phyloP scores from a whole-genome alignment of 2,113 vertebrate genomes.

The Macrotis lagotis region DNA sequence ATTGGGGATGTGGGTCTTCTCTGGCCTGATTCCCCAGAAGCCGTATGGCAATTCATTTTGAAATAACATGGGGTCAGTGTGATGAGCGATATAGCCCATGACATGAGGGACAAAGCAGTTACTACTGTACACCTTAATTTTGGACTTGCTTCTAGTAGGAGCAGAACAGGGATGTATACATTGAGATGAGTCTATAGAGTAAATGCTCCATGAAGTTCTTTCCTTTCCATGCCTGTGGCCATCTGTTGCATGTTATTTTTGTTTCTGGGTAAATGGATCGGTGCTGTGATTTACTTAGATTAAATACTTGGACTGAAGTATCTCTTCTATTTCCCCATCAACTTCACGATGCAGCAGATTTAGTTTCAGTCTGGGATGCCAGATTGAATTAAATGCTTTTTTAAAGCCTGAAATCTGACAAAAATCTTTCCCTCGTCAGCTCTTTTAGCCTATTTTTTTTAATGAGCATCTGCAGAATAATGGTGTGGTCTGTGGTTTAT shows the following conservation, averaged over 20 bases:
- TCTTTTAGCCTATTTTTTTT: conserved; percentile 43
- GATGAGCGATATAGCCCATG: background rate
- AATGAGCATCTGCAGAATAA: conserved; percentile 58
- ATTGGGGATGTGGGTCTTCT: background rate
- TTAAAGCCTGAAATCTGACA: conserved; percentile 67
- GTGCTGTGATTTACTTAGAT: conserved; percentile 31
- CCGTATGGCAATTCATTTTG: background rate
- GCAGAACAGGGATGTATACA: conserved; percentile 10
- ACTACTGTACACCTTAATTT: background rate
- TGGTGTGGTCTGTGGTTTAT: conserved; percentile 8
- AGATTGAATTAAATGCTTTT: conserved; percentile 70
- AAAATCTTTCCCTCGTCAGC: conserved; percentile 59
- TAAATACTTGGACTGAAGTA: conserved; percentile 48
- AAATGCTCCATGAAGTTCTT: background rate
- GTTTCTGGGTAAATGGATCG: conserved; percentile 44
- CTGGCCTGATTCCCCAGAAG: background rate
- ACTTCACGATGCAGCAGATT: conserved; percentile 61
- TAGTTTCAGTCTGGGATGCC: conserved; percentile 62
- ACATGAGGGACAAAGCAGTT: background rate
- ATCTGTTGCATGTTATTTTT: conserved; percentile 52
- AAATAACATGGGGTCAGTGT: background rate
- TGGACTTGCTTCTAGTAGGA: background rate
- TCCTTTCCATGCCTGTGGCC: background rate
- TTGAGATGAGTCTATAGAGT: conserved; percentile 1
- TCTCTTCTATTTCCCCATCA: conserved; percentile 51